phyloP scores from a whole-genome alignment of 2,888 invertebrate genomes.

The Ethmia dodecea region DNA sequence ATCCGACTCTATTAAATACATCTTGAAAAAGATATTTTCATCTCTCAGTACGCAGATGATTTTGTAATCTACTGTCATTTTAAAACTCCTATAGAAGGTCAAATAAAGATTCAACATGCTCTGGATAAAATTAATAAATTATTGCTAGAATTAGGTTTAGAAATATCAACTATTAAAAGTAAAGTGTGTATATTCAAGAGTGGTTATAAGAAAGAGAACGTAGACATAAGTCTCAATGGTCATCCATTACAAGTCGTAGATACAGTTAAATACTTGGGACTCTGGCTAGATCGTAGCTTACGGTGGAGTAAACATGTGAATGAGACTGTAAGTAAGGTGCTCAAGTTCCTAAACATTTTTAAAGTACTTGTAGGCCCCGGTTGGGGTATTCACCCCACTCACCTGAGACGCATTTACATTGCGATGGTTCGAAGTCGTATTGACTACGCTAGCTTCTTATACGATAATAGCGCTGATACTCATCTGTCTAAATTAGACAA shows the following conservation, averaged over 20 bases:
- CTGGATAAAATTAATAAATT: slow-evolving; percentile 7
- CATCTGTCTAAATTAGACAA: slow-evolving; percentile 18
- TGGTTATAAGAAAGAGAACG: slow-evolving; percentile 4
- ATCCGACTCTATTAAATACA: too few relatives aligned
- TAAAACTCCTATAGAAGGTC: slow-evolving; percentile 1
- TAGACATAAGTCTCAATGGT: slow-evolving; percentile 3
- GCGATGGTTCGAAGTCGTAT: slow-evolving; percentile 21
- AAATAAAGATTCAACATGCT: background rate
- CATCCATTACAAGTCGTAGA: background rate
- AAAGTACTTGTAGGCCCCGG: slow-evolving; percentile 21
- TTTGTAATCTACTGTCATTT: slow-evolving; percentile 7
- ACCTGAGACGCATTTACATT: slow-evolving; percentile 22
- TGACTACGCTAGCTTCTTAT: slow-evolving; percentile 18
- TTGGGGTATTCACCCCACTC: slow-evolving; percentile 26
- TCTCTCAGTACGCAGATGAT: slow-evolving; percentile 12
- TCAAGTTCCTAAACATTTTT: slow-evolving; percentile 22
- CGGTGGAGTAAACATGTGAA: slow-evolving; percentile 26
- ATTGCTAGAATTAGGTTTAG: slow-evolving; percentile 12
- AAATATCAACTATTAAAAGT: slow-evolving; percentile 18
- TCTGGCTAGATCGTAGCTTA: slow-evolving; percentile 23
- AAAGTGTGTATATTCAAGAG: slow-evolving; percentile 21
- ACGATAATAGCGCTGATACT: slow-evolving; percentile 9
- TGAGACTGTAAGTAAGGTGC: slow-evolving; percentile 14
- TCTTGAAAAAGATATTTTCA: slow-evolving; percentile 3
- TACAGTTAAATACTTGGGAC: slow-evolving; percentile 24